Conservation (phyloP, 2,888 invertebrate genomes). For the Coecobrya sp. region DNA sequence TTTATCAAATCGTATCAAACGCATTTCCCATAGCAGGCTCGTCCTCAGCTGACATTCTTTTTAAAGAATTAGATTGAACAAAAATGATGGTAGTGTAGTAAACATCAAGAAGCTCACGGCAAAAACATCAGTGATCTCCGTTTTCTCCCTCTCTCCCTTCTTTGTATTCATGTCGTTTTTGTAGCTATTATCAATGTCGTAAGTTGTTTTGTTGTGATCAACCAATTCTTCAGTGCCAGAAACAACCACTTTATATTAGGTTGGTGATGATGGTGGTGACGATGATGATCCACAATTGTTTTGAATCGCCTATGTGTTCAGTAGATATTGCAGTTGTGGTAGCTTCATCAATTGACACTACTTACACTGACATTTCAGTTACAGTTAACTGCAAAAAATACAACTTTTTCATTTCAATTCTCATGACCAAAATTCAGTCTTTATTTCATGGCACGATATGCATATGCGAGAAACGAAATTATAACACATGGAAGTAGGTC, state of each 20-base stretch:
- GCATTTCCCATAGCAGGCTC: conserved; percentile 62
- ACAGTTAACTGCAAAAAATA: too few relatives aligned
- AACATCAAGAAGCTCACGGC: conserved; percentile 47
- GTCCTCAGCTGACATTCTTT: conserved; percentile 77
- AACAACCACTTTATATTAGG: conserved; percentile 30
- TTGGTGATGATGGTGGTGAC: neutral
- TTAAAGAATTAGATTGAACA: conserved; percentile 73
- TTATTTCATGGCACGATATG: too few relatives aligned
- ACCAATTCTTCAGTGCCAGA: conserved; percentile 49
- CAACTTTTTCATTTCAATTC: too few relatives aligned
- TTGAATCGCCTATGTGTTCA: too few relatives aligned
- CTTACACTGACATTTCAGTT: too few relatives aligned
- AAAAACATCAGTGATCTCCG: conserved; percentile 59
- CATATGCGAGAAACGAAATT: too few relatives aligned
- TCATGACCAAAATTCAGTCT: too few relatives aligned
- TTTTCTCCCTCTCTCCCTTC: neutral
- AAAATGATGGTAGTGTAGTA: conserved; percentile 64
- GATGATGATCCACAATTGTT: neutral
- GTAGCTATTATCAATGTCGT: neutral
- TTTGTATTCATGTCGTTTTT: neutral
- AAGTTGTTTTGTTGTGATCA: conserved; percentile 58
- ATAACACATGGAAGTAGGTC: too few relatives aligned
- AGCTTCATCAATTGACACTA: too few relatives aligned
- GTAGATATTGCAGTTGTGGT: too few relatives aligned
- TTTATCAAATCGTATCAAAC: conserved; percentile 63